A percentile compares a stretch with the other conserved stretches of the same genome.
phyloP scores from a whole-genome alignment of 1,140 invertebrate genomes.

The Cydia pomonella region DNA sequence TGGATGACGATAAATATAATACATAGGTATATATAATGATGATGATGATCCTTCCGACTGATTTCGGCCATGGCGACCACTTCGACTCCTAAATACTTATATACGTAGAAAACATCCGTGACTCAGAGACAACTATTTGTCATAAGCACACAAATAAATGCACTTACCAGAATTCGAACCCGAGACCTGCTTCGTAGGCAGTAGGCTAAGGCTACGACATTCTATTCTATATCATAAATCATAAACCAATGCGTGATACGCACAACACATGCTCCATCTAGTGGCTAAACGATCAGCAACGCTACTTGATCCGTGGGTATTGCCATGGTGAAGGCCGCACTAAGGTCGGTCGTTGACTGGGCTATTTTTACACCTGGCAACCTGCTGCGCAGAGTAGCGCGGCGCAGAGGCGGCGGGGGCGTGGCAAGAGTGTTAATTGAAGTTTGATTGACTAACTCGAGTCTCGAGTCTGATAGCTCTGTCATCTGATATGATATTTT shows the following conservation, averaged over 20 bases:
- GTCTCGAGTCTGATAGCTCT: not conserved
- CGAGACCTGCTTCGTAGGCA: not conserved
- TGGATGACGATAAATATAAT: no score
- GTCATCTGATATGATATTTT: constrained; percentile 10
- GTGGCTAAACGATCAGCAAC: not conserved
- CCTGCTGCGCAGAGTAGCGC: constrained; percentile 36
- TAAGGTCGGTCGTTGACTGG: constrained; percentile 72
- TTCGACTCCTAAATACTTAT: no score
- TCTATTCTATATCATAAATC: no score
- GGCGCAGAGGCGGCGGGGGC: constrained; percentile 50
- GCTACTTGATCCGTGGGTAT: constrained; percentile 29
- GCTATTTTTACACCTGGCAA: constrained; percentile 67
- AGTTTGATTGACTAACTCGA: constrained; percentile 26
- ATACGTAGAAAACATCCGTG: no score
- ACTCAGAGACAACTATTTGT: no score
- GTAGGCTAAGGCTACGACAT: no score
- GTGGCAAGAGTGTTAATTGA: constrained; percentile 32
- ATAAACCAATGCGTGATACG: no score
- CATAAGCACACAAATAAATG: no score
- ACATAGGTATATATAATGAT: no score
- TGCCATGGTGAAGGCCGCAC: constrained; percentile 64
- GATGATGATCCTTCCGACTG: no score
- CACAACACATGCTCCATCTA: not conserved
- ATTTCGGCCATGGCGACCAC: no score
- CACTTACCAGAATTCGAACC: no score